phyloP scores from a whole-genome alignment of 1,140 invertebrate genomes.

The Chionoecetes opilio region DNA sequence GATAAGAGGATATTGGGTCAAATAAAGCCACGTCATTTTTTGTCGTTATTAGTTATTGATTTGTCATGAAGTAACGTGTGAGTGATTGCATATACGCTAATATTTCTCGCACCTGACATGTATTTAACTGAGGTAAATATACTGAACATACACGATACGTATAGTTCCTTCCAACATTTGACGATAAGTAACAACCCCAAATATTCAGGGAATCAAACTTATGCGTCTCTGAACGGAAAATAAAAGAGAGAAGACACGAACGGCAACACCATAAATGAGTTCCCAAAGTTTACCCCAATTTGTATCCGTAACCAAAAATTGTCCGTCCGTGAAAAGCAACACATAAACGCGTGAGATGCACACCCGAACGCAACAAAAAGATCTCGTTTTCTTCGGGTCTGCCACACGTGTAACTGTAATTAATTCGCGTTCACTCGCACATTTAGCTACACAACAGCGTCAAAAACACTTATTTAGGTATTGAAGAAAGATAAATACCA shows the following conservation, averaged over 20 bases:
- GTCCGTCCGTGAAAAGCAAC: not conserved
- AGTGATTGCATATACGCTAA: no score
- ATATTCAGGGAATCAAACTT: not conserved
- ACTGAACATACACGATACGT: no score
- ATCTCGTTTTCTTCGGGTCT: not conserved
- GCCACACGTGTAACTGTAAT: not conserved
- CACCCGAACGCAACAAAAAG: not conserved
- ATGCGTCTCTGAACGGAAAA: slow-evolving; percentile 3
- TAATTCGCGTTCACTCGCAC: not conserved
- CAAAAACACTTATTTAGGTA: not conserved
- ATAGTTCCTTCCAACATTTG: no score
- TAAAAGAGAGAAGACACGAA: not conserved
- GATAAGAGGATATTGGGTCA: no score
- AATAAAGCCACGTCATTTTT: no score
- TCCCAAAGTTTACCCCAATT: not conserved
- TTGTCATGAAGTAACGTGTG: no score
- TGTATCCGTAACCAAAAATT: slow-evolving; percentile 21
- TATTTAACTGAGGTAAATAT: no score
- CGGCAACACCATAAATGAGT: not conserved
- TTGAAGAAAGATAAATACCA: not conserved
- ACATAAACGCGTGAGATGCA: not conserved
- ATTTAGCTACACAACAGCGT: not conserved
- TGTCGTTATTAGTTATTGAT: no score
- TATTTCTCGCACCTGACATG: no score
- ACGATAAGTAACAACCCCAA: no score